Evolutionary conservation across 2,113 vertebrate genomes (phyloP), one percentile per base, ranked within the genome.

Genomic region (Pteruthius melanotis): DNA sequence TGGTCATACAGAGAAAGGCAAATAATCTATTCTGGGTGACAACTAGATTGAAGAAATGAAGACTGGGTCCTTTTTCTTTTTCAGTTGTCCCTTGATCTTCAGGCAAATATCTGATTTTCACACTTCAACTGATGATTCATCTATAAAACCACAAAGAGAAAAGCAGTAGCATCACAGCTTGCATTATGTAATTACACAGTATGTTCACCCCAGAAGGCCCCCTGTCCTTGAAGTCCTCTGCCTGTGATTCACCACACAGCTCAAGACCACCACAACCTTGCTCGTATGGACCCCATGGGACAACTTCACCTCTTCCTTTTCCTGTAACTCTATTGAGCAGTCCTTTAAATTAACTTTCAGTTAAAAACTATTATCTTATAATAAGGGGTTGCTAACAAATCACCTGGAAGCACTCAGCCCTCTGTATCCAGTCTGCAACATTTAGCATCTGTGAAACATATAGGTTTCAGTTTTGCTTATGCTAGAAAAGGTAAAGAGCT

Each of bases 401-500:
- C 75, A 78, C 37, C 66, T 74, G 56, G 52, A 78, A 79, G 19
- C 7, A 24, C 28, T 77, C 50, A 74, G 65, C 31, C 21, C 26
- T 56, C 47, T 18, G 10, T 27, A 83, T 63, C 30, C 64, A 52
- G 20, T 66, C 79, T 77, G 53, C 31, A 92, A 49, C 18, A 64
- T 35, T 56, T 50, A 26, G 17, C 23, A 76, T 24, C 17, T 15
- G 40, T 11, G 3, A 83, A 44, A 53, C 0, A 1, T 13, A 56
- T 0, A 0, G 11, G 40, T n/a, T 47, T 54, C 35, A 74, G 31
- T 65, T 94, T 65, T 91, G 15, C 8, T 83, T 93, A 45, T 44
- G 74, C 26, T 87, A 79, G 87, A 44, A 53, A 61, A 90, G 57
- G 89, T 86, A 90, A 89, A 71, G 79, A 82, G 40, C 12, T 63